Evolutionary conservation across 2,113 vertebrate species (phyloP).

Genomic region (Oxygymnocypris stewartii): DNA sequence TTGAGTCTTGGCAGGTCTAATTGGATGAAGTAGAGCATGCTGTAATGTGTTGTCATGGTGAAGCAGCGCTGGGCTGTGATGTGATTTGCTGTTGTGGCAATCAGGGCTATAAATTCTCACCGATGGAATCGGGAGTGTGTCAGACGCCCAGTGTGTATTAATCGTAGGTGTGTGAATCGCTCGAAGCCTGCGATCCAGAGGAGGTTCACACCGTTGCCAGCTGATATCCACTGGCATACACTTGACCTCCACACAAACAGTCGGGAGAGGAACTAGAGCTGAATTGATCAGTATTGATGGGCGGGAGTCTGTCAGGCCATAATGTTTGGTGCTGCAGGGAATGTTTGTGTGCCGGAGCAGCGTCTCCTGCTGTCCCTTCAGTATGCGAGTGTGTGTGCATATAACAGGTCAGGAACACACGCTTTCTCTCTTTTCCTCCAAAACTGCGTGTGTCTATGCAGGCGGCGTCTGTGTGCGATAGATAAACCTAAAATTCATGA

Average conservation of each 20-base stretch:
- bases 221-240: background rate
- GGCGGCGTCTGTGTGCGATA: slow-evolving; percentile 14
- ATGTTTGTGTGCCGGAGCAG: slow-evolving; percentile 38
- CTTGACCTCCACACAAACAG: background rate
- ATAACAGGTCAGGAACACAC: background rate
- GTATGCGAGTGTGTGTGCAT: slow-evolving; percentile 4
- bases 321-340: background rate
- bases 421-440: background rate
- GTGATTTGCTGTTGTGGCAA: slow-evolving; percentile 26
- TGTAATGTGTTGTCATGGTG: slow-evolving; percentile 48
- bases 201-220: background rate
- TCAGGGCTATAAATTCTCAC: slow-evolving; percentile 42
- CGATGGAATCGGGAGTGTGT: slow-evolving; percentile 16
- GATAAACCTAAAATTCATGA: slow-evolving; percentile 38
- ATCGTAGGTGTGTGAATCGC: background rate
- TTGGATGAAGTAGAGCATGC: slow-evolving; percentile 43
- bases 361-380: slow-evolving; percentile 6
- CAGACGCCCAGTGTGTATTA: background rate
- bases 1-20: slow-evolving; percentile 38
- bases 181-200: background rate
- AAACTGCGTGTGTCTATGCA: slow-evolving; percentile 5
- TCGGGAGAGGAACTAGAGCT: slow-evolving; percentile 45
- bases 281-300: slow-evolving; percentile 54
- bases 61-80: slow-evolving; percentile 18
- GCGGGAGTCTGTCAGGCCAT: slow-evolving; percentile 12